Base-by-base conservation (phyloP, 2,113 vertebrate species). In the Centropus unirufus region DNA sequence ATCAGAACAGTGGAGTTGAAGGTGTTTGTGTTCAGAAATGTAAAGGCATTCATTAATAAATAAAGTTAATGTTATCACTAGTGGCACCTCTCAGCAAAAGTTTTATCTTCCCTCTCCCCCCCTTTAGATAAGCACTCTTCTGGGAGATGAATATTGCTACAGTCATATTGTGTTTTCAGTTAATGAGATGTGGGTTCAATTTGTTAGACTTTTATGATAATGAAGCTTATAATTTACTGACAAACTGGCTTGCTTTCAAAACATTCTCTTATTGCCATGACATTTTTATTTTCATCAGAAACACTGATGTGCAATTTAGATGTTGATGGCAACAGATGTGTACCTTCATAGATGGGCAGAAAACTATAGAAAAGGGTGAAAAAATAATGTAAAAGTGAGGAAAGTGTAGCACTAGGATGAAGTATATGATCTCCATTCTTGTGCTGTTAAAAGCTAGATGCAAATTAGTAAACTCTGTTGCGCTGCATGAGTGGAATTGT, bases 201-300 rank as follows among this genome's bases (percentile, higher is more conserved):
- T 98, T 98, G 95, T 96, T 96, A 87, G 83, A 96, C 85, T 95
- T 98, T 98, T 98, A 97, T 96, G 95, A 90, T 97, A 98, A 98
- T 97, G 96, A 97, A 97, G 85, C 92, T 98, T 97, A 96, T 98
- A 96, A 98, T 98, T 98, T 98, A 97, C 94, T 93, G 95, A 96
- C 91, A 98, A 96, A 97, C 97, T 97, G 95, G 94, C 91, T 97
- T 92, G 79, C 96, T 97, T 98, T 98, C 95, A 97, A 97, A 98
- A 97, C 94, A 97, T 93, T 91, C 87, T 94, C 77, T 95, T 97
- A 94, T 92, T 96, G 88, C 92, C 69, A 36, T 86, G 89, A 90
- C 69, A 80, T 92, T 96, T 92, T 97, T 93, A 89, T 97, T 95
- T 97, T 46, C 72, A 75, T 96, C 95, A 83, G 87, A 90, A 97